Percentiles rank a stretch among this genome's conserved stretches.
Evolutionary conservation across 2,797 vertebrate genomes (phyloP).

Genomic region (Pristis pectinata): DNA sequence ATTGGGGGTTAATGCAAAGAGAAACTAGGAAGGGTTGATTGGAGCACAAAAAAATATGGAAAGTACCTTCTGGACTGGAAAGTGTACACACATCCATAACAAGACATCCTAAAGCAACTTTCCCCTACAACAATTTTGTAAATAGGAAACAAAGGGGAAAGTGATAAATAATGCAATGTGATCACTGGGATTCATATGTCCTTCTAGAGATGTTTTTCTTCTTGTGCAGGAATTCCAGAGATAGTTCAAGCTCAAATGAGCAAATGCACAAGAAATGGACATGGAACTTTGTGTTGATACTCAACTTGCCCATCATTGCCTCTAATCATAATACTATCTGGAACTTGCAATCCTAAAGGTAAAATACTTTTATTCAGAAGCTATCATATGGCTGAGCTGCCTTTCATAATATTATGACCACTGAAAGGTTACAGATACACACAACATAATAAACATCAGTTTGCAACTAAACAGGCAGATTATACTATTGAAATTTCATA

Average conservation of each 20-base stretch:
- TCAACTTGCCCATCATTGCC: not conserved
- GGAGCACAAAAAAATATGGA: not conserved
- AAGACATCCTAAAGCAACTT: not conserved
- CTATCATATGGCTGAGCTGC: not conserved
- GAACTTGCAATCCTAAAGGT: not conserved
- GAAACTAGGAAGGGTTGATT: not conserved
- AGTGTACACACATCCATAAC: not conserved
- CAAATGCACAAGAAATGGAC: slow-evolving; percentile 33
- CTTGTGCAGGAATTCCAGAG: not conserved
- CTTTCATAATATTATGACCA: not conserved
- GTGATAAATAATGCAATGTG: not conserved
- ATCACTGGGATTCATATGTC: not conserved
- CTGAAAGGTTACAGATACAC: not conserved
- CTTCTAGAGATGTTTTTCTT: not conserved
- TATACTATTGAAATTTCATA: not conserved
- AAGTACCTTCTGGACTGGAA: not conserved
- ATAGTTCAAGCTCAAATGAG: not conserved
- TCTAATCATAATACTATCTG: not conserved
- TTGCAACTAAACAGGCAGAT: not conserved
- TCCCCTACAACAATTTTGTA: not conserved
- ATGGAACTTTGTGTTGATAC: slow-evolving; percentile 30
- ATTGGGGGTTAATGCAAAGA: not conserved
- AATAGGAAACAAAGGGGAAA: not conserved
- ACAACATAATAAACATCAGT: not conserved
- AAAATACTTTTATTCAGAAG: not conserved